Evolutionary conservation across 2,113 vertebrate genomes (phyloP).

Genomic region (Hippocampus zosterae): DNA sequence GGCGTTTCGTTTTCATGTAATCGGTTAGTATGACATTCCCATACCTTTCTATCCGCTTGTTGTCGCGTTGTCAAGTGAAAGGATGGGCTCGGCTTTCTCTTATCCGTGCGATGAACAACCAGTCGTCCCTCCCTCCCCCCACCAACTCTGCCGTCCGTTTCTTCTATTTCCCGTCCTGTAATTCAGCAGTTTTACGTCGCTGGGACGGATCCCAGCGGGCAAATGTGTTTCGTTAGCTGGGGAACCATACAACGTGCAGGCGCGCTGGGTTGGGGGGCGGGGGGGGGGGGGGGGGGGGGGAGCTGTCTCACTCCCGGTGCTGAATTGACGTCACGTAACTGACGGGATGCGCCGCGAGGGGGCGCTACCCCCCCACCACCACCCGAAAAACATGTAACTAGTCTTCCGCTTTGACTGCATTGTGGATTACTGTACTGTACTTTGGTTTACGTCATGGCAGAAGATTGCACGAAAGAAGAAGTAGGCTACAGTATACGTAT

Average conservation of each 20-base stretch:
- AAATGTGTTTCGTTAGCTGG: constrained; percentile 68
- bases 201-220: constrained; percentile 65
- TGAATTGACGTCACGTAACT: constrained; percentile 75
- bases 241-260: constrained; percentile 68
- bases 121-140: neutral
- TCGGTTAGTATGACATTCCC: constrained; percentile 61
- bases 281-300: constrained; percentile 37
- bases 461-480: no score
- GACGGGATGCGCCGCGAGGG: constrained; percentile 49
- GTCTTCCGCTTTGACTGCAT: no score
- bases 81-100: constrained; percentile 63
- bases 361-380: constrained; percentile 47
- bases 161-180: constrained; percentile 34
- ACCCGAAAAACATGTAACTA: no score
- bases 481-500: no score
- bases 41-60: constrained; percentile 66
- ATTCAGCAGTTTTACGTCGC: constrained; percentile 56
- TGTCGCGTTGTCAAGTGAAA: constrained; percentile 71
- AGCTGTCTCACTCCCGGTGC: constrained; percentile 74
- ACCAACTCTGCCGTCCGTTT: constrained; percentile 22
- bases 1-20: constrained; percentile 33
- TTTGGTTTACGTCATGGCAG: neutral
- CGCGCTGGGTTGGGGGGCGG: constrained; percentile 58
- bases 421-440: neutral
- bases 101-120: constrained; percentile 37